Evolutionary conservation across 1,140 invertebrate species (phyloP).

Genomic region (Drosophila mojavensis): DNA sequence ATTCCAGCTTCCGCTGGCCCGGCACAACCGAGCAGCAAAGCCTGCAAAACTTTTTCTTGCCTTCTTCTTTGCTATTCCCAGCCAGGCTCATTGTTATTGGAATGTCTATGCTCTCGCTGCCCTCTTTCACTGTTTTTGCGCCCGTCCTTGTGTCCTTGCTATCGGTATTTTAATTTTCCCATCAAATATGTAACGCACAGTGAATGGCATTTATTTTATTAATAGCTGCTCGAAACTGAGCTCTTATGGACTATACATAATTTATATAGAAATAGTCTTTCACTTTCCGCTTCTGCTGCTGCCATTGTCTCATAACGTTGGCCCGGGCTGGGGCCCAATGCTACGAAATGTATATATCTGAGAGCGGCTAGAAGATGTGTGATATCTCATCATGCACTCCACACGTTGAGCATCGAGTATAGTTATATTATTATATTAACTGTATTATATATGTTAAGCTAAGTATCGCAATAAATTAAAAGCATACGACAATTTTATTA

Average conservation of each 20-base stretch:
- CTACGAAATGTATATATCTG: no score
- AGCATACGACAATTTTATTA: no score
- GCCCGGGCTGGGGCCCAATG: no score
- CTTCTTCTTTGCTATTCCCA: constrained; percentile 35
- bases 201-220: not conserved
- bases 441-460: no score
- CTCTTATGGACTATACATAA: constrained; percentile 1
- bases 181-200: not conserved
- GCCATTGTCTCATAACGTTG: not conserved
- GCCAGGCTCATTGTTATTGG: constrained; percentile 68
- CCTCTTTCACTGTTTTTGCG: constrained; percentile 9
- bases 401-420: no score
- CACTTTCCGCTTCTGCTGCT: no score
- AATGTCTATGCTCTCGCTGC: constrained; percentile 52
- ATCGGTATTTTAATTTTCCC: not conserved
- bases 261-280: no score
- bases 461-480: no score
- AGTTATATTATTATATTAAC: no score
- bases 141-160: not conserved
- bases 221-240: not conserved
- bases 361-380: no score
- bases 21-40: constrained; percentile 14
- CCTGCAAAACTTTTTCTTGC: constrained; percentile 37
- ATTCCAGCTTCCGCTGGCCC: constrained; percentile 44
- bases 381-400: no score